Evolutionary conservation across 2,797 vertebrate genomes (phyloP).

Genomic region (Fistularia tabacaria): DNA sequence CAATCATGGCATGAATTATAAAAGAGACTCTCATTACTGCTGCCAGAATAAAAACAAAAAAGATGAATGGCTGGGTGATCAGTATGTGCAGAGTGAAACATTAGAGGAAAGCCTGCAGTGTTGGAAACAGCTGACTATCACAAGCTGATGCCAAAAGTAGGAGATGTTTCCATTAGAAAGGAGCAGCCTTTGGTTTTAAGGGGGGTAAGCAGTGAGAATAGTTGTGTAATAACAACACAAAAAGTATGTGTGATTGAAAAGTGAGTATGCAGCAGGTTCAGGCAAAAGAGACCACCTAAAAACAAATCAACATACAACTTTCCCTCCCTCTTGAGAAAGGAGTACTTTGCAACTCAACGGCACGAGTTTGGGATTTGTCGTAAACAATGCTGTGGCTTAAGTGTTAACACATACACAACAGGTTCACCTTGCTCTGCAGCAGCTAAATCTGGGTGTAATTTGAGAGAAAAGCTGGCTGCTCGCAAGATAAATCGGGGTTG

Average conservation of each 20-base stretch:
- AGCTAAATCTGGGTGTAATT: too few species aligned
- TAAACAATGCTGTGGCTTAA: too few species aligned
- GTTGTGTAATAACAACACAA: conserved; percentile 17
- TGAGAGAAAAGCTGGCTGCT: too few species aligned
- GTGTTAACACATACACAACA: too few species aligned
- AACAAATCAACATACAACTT: too few species aligned
- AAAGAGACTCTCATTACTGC: conserved; percentile 47
- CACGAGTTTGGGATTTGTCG: too few species aligned
- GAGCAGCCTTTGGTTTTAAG: conserved; percentile 3
- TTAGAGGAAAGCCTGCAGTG: too few species aligned
- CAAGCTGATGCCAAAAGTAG: conserved; percentile 32
- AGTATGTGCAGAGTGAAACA: not conserved
- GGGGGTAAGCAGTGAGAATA: not conserved
- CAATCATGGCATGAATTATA: conserved; percentile 65
- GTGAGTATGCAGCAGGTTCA: conserved; percentile 3
- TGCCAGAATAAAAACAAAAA: conserved; percentile 43
- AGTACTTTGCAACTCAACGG: too few species aligned
- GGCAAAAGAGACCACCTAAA: conserved; percentile 5
- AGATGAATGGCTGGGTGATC: conserved; percentile 21
- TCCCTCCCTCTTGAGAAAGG: too few species aligned
- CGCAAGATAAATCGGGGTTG: too few species aligned
- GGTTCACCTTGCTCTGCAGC: too few species aligned
- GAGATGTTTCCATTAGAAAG: conserved; percentile 28
- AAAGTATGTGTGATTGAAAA: conserved; percentile 23
- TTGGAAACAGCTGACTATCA: not conserved